Evolutionary conservation across 2,797 vertebrate species (phyloP), one percentile per base, ranked within the genome.

Genomic region (Esox masquinongy): DNA sequence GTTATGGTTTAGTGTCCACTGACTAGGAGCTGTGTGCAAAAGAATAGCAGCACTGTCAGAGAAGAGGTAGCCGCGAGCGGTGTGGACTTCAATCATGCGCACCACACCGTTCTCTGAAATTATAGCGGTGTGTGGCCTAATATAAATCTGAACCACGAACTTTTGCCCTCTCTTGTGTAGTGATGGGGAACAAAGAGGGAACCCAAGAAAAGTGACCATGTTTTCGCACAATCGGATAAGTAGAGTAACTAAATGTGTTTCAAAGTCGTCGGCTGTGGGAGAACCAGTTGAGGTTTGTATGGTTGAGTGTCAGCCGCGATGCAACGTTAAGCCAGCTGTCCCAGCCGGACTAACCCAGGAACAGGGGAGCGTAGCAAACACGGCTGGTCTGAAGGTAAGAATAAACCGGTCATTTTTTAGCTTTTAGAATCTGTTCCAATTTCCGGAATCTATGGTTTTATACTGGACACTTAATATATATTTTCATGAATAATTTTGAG

Each of bases 251-350:
- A 83, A 74, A 61, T 68, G 75, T 43, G 84, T 26, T 0, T 73
- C 82, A 39, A 70, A 34, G 66, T 0, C 77, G 14, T 0, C 77
- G 12, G 75, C 51, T 11, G 15, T 59, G 2, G 76, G 6, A 69
- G 93, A 93, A 75, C 85, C 92, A 73, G 88, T 94, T 8, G 85
- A 92, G 74, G 88, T 94, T 11, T 70, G 85, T 12, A 87, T 93
- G 92, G 87, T 85, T 0, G 88, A 91, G 5, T 88, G 91, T 36
- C 77, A 17, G 67, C 79, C 80, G 4, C 3, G 17, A 16, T 79
- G 69, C 86, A 74, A 77, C 80, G 83, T 86, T 70, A 12, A 19
- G 80, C 71, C 68, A 49, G 29, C 12, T 71, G 77, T 51, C 3
- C 29, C 15, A 73, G 31, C 7, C 3, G 72, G 31, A 47, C 29